Percentiles rank a stretch among this genome's conserved stretches.
phyloP scores from a whole-genome alignment of 2,113 vertebrate species.

The Paracanthobrama guichenoti region DNA sequence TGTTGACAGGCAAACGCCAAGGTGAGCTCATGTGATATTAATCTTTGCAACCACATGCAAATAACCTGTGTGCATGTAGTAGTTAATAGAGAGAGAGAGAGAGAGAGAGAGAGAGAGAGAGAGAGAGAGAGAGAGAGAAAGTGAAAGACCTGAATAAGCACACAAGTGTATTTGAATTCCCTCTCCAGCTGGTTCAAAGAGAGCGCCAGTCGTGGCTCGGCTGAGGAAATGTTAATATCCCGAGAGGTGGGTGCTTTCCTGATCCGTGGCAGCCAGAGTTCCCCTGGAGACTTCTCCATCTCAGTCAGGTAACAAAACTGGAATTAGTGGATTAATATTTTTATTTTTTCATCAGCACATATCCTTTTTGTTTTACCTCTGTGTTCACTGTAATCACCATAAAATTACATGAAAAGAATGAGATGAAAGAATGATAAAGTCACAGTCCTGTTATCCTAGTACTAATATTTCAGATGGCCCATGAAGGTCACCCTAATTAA shows the following conservation, averaged over 20 bases:
- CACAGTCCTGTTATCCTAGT: neutral
- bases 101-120: no score
- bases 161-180: neutral
- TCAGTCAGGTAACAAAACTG: slow-evolving; percentile 85
- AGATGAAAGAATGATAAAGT: neutral
- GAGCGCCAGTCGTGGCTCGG: slow-evolving; percentile 76
- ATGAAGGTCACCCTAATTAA: neutral
- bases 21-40: slow-evolving; percentile 68
- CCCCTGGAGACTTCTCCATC: slow-evolving; percentile 93
- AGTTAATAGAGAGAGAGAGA: neutral
- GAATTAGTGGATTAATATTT: neutral
- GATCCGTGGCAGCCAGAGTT: slow-evolving; percentile 91
- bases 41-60: neutral
- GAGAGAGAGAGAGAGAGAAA: neutral
- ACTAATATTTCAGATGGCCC: neutral
- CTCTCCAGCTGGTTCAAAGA: slow-evolving; percentile 89
- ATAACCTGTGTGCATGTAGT: neutral
- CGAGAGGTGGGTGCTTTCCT: slow-evolving; percentile 85
- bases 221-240: slow-evolving; percentile 84
- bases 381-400: neutral
- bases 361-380: neutral
- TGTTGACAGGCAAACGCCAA: slow-evolving; percentile 80
- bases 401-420: no score
- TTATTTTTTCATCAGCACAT: no score
- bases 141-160: neutral